Evolutionary conservation across 2,888 invertebrate genomes (phyloP).

Genomic region (Tupiocoris notatus): DNA sequence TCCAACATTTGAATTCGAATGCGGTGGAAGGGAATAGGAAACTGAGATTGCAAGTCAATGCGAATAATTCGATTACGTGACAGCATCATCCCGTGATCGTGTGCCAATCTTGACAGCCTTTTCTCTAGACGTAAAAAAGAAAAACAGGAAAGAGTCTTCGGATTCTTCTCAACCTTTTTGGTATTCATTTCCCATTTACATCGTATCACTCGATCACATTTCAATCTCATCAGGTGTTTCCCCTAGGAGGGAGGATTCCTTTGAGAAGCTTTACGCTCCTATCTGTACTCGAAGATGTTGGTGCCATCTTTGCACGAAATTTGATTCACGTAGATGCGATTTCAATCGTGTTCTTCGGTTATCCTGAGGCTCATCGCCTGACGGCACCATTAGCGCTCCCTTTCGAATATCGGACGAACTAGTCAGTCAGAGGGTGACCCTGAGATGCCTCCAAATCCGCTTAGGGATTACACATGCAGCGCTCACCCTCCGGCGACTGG

Average conservation of each 20-base stretch:
- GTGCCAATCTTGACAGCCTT: not conserved
- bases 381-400: not conserved
- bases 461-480: constrained; percentile 38
- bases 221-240: constrained; percentile 41
- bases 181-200: constrained; percentile 38
- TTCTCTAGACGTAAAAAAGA: not conserved
- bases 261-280: constrained; percentile 5
- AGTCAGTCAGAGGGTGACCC: not conserved
- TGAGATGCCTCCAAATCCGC: constrained; percentile 20
- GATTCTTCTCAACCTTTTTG: constrained; percentile 9
- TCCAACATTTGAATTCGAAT: not conserved
- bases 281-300: not conserved
- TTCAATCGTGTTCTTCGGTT: not conserved
- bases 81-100: not conserved
- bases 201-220: constrained; percentile 41
- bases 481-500: constrained; percentile 3
- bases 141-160: not conserved
- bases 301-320: constrained; percentile 21
- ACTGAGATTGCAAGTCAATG: not conserved
- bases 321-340: constrained; percentile 39
- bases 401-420: not conserved
- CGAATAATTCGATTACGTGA: not conserved
- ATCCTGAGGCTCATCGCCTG: not conserved
- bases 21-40: not conserved
- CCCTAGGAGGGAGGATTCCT: constrained; percentile 6